These are phyloP conservation scores for Triplophysa yarkandensis DNA, from an alignment of 2,797 vertebrate species.

Conservation along the genomic window DNA sequence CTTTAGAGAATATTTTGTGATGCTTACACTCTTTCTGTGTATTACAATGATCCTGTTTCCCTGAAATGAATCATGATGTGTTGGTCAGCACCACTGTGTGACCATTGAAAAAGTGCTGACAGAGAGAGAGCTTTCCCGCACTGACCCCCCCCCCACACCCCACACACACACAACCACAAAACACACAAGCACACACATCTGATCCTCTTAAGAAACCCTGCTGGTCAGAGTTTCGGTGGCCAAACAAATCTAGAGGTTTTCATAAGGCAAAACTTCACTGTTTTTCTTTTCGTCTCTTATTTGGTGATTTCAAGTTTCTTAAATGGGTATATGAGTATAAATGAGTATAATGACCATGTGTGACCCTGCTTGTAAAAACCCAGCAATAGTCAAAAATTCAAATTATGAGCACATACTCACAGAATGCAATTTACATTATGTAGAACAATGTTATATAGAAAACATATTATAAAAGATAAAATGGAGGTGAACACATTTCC, in stretches of 20 bases:
- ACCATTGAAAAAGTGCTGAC: slow-evolving; percentile 48
- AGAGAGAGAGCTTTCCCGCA: slow-evolving; percentile 8
- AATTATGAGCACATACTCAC: no score
- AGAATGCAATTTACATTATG: no score
- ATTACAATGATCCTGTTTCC: slow-evolving; percentile 39
- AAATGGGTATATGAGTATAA: no score
- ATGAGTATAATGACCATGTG: background rate
- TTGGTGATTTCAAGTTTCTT: slow-evolving; percentile 19
- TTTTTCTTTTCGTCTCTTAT: slow-evolving; percentile 2
- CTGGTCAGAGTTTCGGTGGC: background rate
- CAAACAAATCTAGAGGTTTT: slow-evolving; percentile 5
- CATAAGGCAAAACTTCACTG: background rate
- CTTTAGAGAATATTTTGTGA: background rate
- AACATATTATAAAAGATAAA: no score
- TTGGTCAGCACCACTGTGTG: slow-evolving; percentile 50
- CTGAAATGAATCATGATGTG: slow-evolving; percentile 53
- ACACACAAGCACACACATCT: slow-evolving; percentile 22
- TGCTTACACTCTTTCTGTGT: slow-evolving; percentile 29
- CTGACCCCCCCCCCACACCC: background rate
- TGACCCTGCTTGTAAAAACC: no score
- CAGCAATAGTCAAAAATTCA: no score
- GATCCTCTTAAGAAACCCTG: slow-evolving; percentile 10
- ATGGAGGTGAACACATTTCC: background rate
- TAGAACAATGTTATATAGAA: no score
- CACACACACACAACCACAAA: slow-evolving; percentile 1